Percentiles rank a stretch among this genome's conserved stretches.
Conservation (phyloP, 2,888 invertebrate genomes). For the Smittia aterrima region DNA sequence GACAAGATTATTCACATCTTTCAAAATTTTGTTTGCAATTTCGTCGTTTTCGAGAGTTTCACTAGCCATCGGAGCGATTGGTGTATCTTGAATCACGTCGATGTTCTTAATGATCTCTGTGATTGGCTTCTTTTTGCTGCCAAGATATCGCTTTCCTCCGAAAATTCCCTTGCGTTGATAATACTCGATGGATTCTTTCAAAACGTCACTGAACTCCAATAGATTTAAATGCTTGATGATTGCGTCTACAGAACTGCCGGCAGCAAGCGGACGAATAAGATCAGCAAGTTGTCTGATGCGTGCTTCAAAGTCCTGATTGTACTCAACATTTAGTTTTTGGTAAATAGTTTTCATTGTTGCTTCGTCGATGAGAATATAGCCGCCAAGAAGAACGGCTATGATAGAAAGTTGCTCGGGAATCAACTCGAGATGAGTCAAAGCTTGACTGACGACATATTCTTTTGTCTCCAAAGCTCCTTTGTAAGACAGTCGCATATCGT, state of each 20-base stretch:
- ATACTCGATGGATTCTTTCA: slow-evolving; percentile 46
- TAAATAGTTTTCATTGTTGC: slow-evolving; percentile 75
- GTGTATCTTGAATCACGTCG: slow-evolving; percentile 11
- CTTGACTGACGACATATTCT: slow-evolving; percentile 81
- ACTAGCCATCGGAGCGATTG: slow-evolving; percentile 45
- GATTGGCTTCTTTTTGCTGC: slow-evolving; percentile 32
- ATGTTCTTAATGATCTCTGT: slow-evolving; percentile 27
- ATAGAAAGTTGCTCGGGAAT: slow-evolving; percentile 79
- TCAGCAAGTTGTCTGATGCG: slow-evolving; percentile 46
- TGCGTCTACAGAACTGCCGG: slow-evolving; percentile 46
- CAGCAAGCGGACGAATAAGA: slow-evolving; percentile 46
- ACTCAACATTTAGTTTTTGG: slow-evolving; percentile 54
- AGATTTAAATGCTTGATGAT: slow-evolving; percentile 46
- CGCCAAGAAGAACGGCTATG: slow-evolving; percentile 80
- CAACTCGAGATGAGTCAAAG: slow-evolving; percentile 73
- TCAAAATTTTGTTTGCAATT: slow-evolving; percentile 45
- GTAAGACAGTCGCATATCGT: slow-evolving; percentile 84
- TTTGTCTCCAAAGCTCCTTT: slow-evolving; percentile 82
- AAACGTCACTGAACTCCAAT: slow-evolving; percentile 45
- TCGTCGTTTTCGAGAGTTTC: slow-evolving; percentile 47
- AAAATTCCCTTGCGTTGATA: slow-evolving; percentile 46
- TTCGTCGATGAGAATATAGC: slow-evolving; percentile 73
- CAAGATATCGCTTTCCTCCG: slow-evolving; percentile 44
- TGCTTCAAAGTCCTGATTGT: slow-evolving; percentile 45
- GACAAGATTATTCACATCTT: slow-evolving; percentile 45